These are phyloP conservation scores for Coenobita brevimanus DNA, from an alignment of 1,140 invertebrate species.

Conservation along the genomic window DNA sequence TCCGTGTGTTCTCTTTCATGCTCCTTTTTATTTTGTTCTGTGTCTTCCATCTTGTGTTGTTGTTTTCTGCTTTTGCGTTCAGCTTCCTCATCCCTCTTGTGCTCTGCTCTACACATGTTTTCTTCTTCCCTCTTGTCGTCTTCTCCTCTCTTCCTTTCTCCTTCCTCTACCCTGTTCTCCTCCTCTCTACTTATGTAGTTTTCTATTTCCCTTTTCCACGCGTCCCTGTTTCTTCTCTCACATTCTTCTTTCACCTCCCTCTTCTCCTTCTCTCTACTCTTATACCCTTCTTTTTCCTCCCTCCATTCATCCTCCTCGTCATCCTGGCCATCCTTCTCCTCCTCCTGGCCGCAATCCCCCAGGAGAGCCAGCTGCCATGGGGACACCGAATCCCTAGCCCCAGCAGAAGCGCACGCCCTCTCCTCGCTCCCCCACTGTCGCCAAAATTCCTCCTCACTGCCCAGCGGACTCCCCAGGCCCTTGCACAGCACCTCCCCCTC, in stretches of 20 bases:
- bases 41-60: neutral
- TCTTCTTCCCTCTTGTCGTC: neutral
- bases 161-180: neutral
- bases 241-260: neutral
- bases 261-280: neutral
- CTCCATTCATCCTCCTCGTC: neutral
- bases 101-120: neutral
- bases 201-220: neutral
- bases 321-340: neutral
- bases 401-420: constrained; percentile 19
- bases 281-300: neutral
- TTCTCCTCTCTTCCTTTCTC: neutral
- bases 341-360: neutral
- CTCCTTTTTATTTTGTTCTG: neutral
- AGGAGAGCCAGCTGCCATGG: constrained; percentile 30
- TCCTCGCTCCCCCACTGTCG: constrained; percentile 50
- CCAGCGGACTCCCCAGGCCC: constrained; percentile 5
- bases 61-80: neutral
- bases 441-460: constrained; percentile 49
- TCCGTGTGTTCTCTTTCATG: neutral
- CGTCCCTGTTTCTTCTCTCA: neutral
- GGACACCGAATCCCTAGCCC: constrained; percentile 37
- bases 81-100: neutral
- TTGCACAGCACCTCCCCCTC: neutral
- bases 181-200: neutral